phyloP scores from a whole-genome alignment of 2,113 vertebrate genomes.

The Piprites chloris region DNA sequence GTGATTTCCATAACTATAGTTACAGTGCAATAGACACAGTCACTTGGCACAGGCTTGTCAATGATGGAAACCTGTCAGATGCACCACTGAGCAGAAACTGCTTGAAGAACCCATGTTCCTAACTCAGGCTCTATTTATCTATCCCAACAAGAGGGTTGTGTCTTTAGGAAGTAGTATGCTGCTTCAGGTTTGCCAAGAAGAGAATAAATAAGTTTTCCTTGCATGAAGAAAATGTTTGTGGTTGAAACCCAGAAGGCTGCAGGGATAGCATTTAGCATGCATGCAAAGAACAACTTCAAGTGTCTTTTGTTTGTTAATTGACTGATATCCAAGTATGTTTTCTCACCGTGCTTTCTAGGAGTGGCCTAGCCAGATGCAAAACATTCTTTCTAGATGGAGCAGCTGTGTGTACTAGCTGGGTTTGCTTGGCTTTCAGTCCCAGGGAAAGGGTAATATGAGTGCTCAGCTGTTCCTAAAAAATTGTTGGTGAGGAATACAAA shows the following conservation, averaged over 20 bases:
- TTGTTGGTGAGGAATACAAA: neutral
- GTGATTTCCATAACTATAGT: neutral
- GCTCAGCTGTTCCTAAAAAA: slow-evolving; percentile 9
- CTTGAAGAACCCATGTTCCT: neutral
- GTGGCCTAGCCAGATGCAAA: neutral
- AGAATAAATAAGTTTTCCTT: neutral
- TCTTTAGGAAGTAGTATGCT: neutral
- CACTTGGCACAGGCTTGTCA: neutral
- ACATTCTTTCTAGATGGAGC: neutral
- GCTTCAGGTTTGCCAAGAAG: neutral
- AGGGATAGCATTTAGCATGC: neutral
- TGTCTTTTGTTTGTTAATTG: neutral
- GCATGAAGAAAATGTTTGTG: neutral
- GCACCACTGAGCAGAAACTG: neutral
- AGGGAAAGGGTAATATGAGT: neutral
- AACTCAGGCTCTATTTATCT: neutral
- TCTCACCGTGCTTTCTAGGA: neutral
- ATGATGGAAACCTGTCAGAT: neutral
- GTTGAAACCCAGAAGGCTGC: neutral
- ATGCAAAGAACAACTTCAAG: neutral
- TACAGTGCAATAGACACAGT: neutral
- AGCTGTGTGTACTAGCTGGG: slow-evolving; percentile 28
- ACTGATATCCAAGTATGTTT: neutral
- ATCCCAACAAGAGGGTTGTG: neutral
- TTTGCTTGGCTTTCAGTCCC: neutral